Evolutionary conservation across 2,113 vertebrate species (phyloP).

Genomic region (Bothrops jararaca): DNA sequence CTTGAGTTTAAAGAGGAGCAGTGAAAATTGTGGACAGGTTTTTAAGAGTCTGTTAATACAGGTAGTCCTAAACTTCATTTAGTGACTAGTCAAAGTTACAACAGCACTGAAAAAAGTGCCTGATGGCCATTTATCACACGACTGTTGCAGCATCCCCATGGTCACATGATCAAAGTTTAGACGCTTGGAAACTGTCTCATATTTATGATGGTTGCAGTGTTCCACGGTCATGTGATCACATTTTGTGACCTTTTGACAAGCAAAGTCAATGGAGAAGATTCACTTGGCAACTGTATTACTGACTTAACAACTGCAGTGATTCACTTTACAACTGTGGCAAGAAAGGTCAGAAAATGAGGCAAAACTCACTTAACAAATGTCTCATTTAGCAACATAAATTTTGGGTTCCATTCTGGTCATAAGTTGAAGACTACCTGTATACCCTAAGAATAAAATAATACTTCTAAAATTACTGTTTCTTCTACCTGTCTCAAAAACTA

Average conservation of each 20-base stretch:
- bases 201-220: not conserved
- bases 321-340: not conserved
- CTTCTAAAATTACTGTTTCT: not conserved
- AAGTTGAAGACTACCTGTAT: not conserved
- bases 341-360: not conserved
- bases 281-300: not conserved
- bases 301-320: not conserved
- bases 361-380: not conserved
- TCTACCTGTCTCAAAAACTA: slow-evolving; percentile 15
- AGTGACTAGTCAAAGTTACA: not conserved
- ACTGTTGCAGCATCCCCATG: not conserved
- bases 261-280: not conserved
- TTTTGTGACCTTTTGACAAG: not conserved
- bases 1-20: not conserved
- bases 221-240: not conserved
- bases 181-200: not conserved
- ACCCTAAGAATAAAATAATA: not conserved
- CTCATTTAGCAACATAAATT: not conserved
- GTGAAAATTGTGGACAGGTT: not conserved
- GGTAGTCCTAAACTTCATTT: not conserved
- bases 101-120: not conserved
- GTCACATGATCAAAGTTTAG: not conserved
- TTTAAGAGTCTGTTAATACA: not conserved
- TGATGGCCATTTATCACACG: not conserved
- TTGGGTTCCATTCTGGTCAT: not conserved